phyloP scores from a whole-genome alignment of 1,140 invertebrate species.

The Drosophila ambigua region DNA sequence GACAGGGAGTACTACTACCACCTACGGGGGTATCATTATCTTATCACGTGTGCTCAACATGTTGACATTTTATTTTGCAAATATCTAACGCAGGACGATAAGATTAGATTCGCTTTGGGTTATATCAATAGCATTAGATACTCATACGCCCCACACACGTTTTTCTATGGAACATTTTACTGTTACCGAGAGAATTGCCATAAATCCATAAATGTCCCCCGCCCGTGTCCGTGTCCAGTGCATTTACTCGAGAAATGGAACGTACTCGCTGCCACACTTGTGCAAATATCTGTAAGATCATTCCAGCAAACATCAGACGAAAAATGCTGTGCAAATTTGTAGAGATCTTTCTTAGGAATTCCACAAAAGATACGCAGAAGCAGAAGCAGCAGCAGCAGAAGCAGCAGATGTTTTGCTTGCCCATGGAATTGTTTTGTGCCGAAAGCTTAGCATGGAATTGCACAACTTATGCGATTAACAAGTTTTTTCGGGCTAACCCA shows the following conservation, averaged over 20 bases:
- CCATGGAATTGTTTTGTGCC: slow-evolving; percentile 2
- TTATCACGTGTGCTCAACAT: slow-evolving; percentile 31
- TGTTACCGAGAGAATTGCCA: neutral
- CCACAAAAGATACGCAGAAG: slow-evolving; percentile 11
- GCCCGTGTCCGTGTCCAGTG: neutral
- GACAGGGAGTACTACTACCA: neutral
- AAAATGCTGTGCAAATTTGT: slow-evolving; percentile 30
- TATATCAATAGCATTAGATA: slow-evolving; percentile 36
- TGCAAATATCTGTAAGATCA: slow-evolving; percentile 19
- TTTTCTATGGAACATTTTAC: neutral
- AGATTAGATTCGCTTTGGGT: slow-evolving; percentile 40
- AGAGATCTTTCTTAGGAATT: slow-evolving; percentile 33
- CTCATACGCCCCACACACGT: neutral
- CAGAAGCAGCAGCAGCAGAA: neutral
- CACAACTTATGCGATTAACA: slow-evolving; percentile 21
- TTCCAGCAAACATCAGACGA: neutral
- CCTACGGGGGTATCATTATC: slow-evolving; percentile 20
- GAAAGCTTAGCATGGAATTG: slow-evolving; percentile 25
- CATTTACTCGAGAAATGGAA: slow-evolving; percentile 19
- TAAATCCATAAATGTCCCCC: slow-evolving; percentile 17
- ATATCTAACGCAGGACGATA: slow-evolving; percentile 28
- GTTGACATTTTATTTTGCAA: slow-evolving; percentile 51
- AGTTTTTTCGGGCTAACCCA: slow-evolving; percentile 9
- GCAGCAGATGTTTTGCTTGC: slow-evolving; percentile 13
- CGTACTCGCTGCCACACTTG: slow-evolving; percentile 11